Conservation (phyloP, 2,113 vertebrate species). For the Sylvilagus bachmani region DNA sequence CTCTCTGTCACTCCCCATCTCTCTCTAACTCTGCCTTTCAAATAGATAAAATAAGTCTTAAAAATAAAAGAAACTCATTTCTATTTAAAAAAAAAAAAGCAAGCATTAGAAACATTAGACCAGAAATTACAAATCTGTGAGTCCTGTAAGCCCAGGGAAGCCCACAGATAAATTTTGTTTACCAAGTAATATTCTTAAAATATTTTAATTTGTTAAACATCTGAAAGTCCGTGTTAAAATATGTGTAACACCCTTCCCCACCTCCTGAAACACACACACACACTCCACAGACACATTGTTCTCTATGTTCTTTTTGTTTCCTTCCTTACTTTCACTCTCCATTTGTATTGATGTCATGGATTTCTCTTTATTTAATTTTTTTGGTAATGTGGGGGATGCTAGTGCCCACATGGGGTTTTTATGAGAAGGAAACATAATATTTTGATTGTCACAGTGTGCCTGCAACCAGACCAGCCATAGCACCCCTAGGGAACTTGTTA, state of each 20-base stretch:
- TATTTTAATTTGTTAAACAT: constrained; percentile 27
- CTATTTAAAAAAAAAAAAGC: too few relatives aligned
- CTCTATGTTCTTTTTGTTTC: neutral
- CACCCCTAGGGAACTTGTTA: neutral
- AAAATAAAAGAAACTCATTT: too few relatives aligned
- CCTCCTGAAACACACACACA: neutral
- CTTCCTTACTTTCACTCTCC: neutral
- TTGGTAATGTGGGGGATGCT: too few relatives aligned
- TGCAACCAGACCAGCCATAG: neutral
- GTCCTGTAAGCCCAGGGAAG: neutral
- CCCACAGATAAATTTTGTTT: neutral
- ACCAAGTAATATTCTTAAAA: neutral
- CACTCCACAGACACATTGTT: neutral
- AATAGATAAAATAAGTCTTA: too few relatives aligned
- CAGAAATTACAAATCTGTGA: neutral
- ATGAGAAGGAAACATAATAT: neutral
- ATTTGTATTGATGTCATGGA: neutral
- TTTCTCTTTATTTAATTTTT: too few relatives aligned
- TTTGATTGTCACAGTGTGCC: neutral
- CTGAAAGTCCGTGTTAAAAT: neutral
- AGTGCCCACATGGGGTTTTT: neutral
- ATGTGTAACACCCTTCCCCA: neutral
- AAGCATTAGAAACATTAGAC: neutral
- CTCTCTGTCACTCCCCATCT: too few relatives aligned
- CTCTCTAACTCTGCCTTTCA: too few relatives aligned